A percentile compares a stretch with the other conserved stretches of the same genome.
Conservation (phyloP, 1,140 invertebrate genomes). For the Drosophila littoralis region DNA sequence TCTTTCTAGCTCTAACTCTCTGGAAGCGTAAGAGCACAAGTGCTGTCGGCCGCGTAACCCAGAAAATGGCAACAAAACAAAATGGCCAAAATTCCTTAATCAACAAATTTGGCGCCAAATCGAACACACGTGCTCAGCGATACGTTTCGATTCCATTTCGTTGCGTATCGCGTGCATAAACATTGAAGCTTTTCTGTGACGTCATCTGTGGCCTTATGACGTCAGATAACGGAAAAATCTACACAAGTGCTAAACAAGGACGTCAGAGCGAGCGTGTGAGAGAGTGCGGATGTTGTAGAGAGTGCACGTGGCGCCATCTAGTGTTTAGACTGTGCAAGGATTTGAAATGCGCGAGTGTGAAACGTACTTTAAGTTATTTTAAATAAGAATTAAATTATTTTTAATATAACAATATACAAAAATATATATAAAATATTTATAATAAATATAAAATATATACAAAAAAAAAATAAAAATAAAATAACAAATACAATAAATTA, state of each 20-base stretch:
- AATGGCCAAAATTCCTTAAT: slow-evolving; percentile 37
- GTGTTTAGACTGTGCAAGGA: neutral
- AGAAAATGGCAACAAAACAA: slow-evolving; percentile 72
- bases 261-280: neutral
- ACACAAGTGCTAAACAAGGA: slow-evolving; percentile 30
- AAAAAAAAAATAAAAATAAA: neutral
- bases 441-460: neutral
- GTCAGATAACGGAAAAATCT: slow-evolving; percentile 59
- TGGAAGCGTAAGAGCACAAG: slow-evolving; percentile 25
- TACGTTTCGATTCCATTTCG: slow-evolving; percentile 53
- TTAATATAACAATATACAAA: neutral
- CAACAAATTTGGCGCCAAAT: slow-evolving; percentile 73
- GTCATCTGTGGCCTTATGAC: slow-evolving; percentile 67
- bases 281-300: neutral
- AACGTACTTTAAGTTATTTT: neutral
- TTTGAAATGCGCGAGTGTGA: neutral
- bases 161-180: slow-evolving; percentile 63
- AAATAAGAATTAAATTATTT: neutral
- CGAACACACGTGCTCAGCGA: slow-evolving; percentile 47
- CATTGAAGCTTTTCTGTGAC: slow-evolving; percentile 76
- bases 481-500: neutral
- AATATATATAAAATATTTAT: neutral
- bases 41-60: slow-evolving; percentile 50
- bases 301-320: slow-evolving; percentile 56
- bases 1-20: slow-evolving; percentile 7